Evolutionary conservation across 92 coral and sea anemone species (phyloP).

Genomic region (Phenganax stokvisi): DNA sequence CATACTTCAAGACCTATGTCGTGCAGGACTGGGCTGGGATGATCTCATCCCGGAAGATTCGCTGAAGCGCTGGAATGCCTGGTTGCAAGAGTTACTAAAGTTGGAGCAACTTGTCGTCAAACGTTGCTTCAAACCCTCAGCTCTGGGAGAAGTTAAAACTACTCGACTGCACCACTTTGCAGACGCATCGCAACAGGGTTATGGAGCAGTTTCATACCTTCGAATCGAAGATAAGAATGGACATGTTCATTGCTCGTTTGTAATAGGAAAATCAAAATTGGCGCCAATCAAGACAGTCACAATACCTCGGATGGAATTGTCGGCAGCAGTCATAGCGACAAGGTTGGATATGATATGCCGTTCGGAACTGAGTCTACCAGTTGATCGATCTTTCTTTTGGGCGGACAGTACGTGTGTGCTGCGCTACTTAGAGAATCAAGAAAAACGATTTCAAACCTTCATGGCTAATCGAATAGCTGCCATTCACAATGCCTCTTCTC

Average conservation of each 20-base stretch:
- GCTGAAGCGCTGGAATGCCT: slow-evolving; percentile 44
- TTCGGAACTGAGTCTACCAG: slow-evolving; percentile 32
- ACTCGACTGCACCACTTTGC: slow-evolving; percentile 51
- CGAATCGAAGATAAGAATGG: slow-evolving; percentile 24
- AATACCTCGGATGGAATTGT: slow-evolving; percentile 26
- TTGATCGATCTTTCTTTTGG: slow-evolving; percentile 46
- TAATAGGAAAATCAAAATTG: slow-evolving; percentile 43
- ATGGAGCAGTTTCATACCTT: slow-evolving; percentile 46
- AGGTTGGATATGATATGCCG: slow-evolving; percentile 39
- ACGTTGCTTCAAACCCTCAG: slow-evolving; percentile 49
- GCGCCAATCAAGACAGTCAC: slow-evolving; percentile 41
- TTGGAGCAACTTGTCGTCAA: slow-evolving; percentile 37
- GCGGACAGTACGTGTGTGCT: slow-evolving; percentile 31
- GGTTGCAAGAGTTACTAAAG: slow-evolving; percentile 46
- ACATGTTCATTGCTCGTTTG: slow-evolving; percentile 31
- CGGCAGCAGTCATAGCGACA: slow-evolving; percentile 47
- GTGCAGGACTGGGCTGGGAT: slow-evolving; percentile 43
- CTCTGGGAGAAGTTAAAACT: slow-evolving; percentile 32
- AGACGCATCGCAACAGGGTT: slow-evolving; percentile 42
- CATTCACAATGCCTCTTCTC: slow-evolving; percentile 48
- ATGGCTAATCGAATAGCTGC: slow-evolving; percentile 48
- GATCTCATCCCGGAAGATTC: slow-evolving; percentile 42
- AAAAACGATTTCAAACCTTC: slow-evolving; percentile 41
- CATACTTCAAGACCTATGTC: slow-evolving; percentile 51
- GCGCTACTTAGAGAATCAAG: slow-evolving; percentile 31